phyloP scores from a whole-genome alignment of 2,797 vertebrate species.

The Nyctibius grandis region DNA sequence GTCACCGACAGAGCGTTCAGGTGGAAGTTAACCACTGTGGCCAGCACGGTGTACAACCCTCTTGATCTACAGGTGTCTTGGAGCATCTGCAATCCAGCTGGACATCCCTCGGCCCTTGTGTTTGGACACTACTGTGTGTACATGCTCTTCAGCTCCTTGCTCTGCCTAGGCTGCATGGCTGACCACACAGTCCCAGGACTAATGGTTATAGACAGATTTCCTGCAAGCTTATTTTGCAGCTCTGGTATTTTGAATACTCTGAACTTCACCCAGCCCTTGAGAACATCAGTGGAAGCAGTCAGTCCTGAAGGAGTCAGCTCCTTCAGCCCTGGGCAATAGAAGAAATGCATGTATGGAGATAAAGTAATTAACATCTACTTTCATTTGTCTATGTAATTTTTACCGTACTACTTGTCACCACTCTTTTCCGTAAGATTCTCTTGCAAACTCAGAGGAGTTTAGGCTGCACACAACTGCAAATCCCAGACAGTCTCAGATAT shows the following conservation, averaged over 20 bases:
- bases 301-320: background rate
- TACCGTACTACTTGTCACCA: background rate
- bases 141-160: background rate
- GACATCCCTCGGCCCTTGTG: background rate
- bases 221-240: background rate
- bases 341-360: background rate
- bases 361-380: background rate
- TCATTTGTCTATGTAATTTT: background rate
- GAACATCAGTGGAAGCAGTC: background rate
- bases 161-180: background rate
- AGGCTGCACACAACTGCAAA: background rate
- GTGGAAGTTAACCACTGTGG: background rate
- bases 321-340: background rate
- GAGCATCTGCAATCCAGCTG: background rate
- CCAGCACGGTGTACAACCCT: background rate
- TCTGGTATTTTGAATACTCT: background rate
- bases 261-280: background rate
- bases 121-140: background rate
- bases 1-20: rapidly evolving
- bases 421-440: background rate
- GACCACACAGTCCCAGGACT: background rate
- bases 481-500: background rate
- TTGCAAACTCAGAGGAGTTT: background rate
- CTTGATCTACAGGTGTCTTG: background rate
- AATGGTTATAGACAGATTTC: background rate